phyloP scores from a whole-genome alignment of 2,113 vertebrate species.

The Pelusios castaneus region DNA sequence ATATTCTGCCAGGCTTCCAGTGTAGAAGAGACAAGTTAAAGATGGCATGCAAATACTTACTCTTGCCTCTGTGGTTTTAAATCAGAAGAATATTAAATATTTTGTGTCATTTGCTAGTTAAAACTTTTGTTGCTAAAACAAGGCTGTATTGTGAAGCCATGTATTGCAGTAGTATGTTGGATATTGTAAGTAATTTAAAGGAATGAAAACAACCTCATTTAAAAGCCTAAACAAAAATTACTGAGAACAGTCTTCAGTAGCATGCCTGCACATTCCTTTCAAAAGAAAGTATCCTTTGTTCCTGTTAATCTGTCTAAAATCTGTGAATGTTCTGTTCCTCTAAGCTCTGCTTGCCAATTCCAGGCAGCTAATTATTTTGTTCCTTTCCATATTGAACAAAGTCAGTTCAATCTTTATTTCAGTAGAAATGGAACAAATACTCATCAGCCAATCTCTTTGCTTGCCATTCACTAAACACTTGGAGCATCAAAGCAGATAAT shows the following conservation, averaged over 20 bases:
- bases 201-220: conserved; percentile 11
- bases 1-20: neutral
- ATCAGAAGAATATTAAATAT: neutral
- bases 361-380: conserved; percentile 52
- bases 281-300: neutral
- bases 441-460: neutral
- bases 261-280: neutral
- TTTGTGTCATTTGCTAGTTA: neutral
- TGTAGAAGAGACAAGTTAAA: neutral
- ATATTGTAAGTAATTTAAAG: neutral
- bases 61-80: neutral
- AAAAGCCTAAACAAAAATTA: conserved; percentile 20
- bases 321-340: conserved; percentile 21
- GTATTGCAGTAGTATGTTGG: neutral
- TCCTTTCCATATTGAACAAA: neutral
- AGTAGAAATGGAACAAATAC: neutral
- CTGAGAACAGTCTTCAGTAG: conserved; percentile 7
- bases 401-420: conserved; percentile 10
- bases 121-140: neutral
- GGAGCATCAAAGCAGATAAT: neutral
- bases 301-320: conserved; percentile 42
- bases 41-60: neutral
- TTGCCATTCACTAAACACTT: conserved; percentile 5
- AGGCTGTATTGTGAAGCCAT: neutral
- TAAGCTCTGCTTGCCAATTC: conserved; percentile 24